These are phyloP conservation scores for Penelope pileata DNA, from an alignment of 2,113 vertebrate genomes.

Conservation along the genomic window DNA sequence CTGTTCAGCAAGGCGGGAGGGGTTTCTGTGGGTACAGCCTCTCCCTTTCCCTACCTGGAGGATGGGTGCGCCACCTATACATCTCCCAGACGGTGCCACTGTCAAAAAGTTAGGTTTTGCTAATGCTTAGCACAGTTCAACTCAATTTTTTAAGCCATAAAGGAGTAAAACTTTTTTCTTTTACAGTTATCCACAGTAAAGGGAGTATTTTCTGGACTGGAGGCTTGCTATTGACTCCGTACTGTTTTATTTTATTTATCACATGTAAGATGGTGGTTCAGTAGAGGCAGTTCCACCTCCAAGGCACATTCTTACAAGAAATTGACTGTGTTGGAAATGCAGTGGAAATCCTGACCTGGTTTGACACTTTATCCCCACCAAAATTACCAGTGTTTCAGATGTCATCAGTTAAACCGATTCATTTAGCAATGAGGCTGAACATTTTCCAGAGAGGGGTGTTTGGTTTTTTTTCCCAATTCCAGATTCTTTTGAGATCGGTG, in stretches of 20 bases:
- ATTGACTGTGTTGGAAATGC: not conserved
- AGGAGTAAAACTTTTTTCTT: not conserved
- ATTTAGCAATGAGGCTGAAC: not conserved
- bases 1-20: not conserved
- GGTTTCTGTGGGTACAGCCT: not conserved
- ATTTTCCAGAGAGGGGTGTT: not conserved
- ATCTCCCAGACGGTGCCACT: not conserved
- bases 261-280: fast-evolving
- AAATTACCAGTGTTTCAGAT: not conserved
- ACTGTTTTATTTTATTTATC: not conserved
- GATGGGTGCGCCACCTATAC: fast-evolving
- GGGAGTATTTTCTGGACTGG: not conserved
- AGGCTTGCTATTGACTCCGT: not conserved
- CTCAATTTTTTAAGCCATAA: not conserved
- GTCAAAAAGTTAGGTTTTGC: not conserved
- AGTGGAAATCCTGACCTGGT: not conserved
- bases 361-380: not conserved
- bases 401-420: not conserved
- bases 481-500: not conserved
- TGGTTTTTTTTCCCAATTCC: not conserved
- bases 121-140: not conserved
- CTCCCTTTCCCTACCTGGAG: not conserved
- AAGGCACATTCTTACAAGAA: not conserved
- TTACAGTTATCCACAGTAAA: not conserved
- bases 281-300: not conserved